phyloP scores from a whole-genome alignment of 30 jellyfish, hydroid and myxozoan genomes.

The Mastigias papua region DNA sequence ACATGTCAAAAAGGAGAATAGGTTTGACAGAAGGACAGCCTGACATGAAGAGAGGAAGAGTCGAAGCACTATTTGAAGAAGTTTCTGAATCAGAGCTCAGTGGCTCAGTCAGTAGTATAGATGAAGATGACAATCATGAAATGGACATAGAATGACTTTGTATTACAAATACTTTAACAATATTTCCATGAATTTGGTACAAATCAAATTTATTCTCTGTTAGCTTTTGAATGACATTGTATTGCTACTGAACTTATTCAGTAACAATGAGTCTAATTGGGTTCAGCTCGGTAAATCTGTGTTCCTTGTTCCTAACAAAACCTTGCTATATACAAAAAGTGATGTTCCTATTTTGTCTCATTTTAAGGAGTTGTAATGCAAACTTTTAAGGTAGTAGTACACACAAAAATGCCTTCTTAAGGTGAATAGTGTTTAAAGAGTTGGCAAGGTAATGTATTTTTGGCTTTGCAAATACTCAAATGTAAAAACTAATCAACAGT shows the following conservation, averaged over 20 bases:
- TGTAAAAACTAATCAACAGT: background rate
- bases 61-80: slow-evolving; percentile 29
- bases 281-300: background rate
- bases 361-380: too few species aligned
- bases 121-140: slow-evolving; percentile 18
- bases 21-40: slow-evolving; percentile 44
- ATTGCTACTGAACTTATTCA: background rate
- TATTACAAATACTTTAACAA: slow-evolving; percentile 10
- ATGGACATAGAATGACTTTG: slow-evolving; percentile 26
- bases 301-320: background rate
- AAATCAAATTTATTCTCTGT: background rate
- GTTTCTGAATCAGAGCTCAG: slow-evolving; percentile 32
- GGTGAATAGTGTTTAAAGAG: background rate
- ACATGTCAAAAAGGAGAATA: slow-evolving; percentile 28
- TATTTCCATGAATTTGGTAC: background rate
- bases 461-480: background rate
- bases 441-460: background rate
- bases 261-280: background rate
- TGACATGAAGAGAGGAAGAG: slow-evolving; percentile 20
- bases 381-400: background rate
- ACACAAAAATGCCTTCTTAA: background rate
- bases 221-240: background rate
- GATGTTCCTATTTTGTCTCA: too few species aligned
- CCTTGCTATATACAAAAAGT: background rate
- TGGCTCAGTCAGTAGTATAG: slow-evolving; percentile 11